Base-by-base conservation (phyloP, 2,888 invertebrate species). In the Norana najaformis region DNA sequence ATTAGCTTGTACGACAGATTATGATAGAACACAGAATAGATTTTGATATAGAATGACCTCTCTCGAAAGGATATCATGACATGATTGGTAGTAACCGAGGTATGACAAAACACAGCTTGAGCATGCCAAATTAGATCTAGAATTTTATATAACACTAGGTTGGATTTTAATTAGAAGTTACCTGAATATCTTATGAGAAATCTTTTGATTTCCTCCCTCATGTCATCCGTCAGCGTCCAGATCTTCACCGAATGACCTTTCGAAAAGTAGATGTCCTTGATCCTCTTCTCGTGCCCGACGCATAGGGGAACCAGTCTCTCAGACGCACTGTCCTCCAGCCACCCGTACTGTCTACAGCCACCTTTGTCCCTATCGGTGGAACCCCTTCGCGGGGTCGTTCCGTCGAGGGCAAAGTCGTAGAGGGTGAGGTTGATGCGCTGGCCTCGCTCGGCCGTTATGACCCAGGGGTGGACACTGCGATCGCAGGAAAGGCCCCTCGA, bases 401-500 rank as follows among this genome's bases (percentile, higher is more conserved):
- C 85, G 36, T 85, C 85, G 36, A 85, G n/a, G 88, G 82, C 83
- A 83, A 89, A 89, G 83, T 89, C 89, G 34, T 38, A 89, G 23
- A 89, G 83, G 36, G 89, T 89, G 30, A 89, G 23, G 69, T 89
- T 89, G 89, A 89, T 89, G 83, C 83, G 82, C 82, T 89, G 89
- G 16, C 89, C 89, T 30, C 37, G 35, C 83, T 82, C 83, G 30
- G 83, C 89, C 38, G 39, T 20, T 11, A 89, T 83, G 83, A 39
- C 38, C 89, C 89, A 89, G 14, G 89, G 85, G 85, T 85, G 37
- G 85, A 85, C 85, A 35, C 37, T 85, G 36, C 85, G 85, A 35
- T 85, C 37, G 85, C 85, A 85, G 20, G 85, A 37, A 20, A 36
- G 4, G 36, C 85, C 85, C 36, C 85, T 35, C 35, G 85, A 85